Base-by-base conservation (phyloP, 2,797 vertebrate species). In the Acestrorhynchus altus region DNA sequence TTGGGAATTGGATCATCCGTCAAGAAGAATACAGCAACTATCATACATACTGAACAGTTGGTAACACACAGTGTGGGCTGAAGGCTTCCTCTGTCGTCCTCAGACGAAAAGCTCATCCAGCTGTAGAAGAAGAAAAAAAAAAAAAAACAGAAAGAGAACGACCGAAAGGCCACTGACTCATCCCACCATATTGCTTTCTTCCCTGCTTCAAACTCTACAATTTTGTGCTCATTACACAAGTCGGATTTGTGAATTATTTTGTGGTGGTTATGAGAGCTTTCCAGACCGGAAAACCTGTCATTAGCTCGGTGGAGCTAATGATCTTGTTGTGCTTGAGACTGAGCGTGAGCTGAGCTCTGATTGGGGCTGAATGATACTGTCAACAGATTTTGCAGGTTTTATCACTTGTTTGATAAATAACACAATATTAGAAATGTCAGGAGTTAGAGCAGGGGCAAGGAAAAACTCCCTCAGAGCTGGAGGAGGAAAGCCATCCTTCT, bases 31-130 rank as follows among this genome's bases (percentile, higher is more conserved):
- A 24, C 52, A 24, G 20, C 52, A 44, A 22, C 61, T 22, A 64
- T n/a, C 40, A 42, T 44, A 56, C 8, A 59, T 4, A 47, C 35
- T 13, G 56, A 71, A 73, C 61, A 78, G 69, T 56, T 72, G 76
- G 69, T 47, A 57, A 42, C 47, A 66, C 59, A 56, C 60, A 0
- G 63, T 59, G 70, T 59, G 61, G 51, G 61, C 28, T 73, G 52
- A 59, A 59, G 39, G 60, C 61, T 73, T 72, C 42, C 70, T 73
- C 72, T 67, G 52, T 61, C 69, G 57, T 72, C 51, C 68, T 77
- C 35, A 65, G 64, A 78, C 65, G 22, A 40, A 56, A 63, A 78
- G 4, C n/a, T 35, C 39, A 64, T 64, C 61, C 61, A 64, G 61
- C 61, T 42, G 61, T 22, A 64, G 59, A 61, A 35, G 8, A 57